Evolutionary conservation across 2,113 vertebrate species (phyloP), one percentile per base, ranked within the genome.

Genomic region (Lophius piscatorius): DNA sequence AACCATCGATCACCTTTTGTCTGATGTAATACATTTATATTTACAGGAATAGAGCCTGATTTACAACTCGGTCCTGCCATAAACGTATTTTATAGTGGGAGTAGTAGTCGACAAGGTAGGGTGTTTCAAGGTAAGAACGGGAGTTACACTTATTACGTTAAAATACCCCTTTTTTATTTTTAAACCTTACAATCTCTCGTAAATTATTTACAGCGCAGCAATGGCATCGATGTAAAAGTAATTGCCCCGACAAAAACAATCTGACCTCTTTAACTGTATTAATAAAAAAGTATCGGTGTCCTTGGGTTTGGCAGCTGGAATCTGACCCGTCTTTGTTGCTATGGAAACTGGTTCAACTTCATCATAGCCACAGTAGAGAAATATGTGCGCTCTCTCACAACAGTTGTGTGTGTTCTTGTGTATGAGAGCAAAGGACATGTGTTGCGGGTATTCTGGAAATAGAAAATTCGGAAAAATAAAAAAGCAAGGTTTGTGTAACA

Each of bases 301-400:
- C 45, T 35, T 21, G 39, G 66, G 50, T 66, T 61, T 14, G 17
- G 69, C 58, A 80, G 65, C 46, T 28, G 81, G 71, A 67, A 56
- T 61, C 47, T 31, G 68, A 70, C 67, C 63, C 4, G 10, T 63
- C 52, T 67, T 20, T 48, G 78, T 91, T 78, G 35, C 85, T 72
- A 91, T 91, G 87, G 90, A 80, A 88, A 92, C 89, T 83, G 64
- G 72, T 80, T 87, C 84, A 84, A 80, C 75, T 75, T 84, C 55
- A 71, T 13, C 1, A 81, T 79, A 87, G 70, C 75, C 76, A 64
- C 70, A 64, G 74, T 76, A 76, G 63, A 69, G 55, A 68, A 70
- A 74, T 50, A 51, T 51, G 29, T 59, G 54, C 63, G 63, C 63
- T 59, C 13, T 65, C 63, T 20, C 46, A 45, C 2, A 10, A 73